Conservation (phyloP, 2,113 vertebrate genomes). For the Scopus umbretta region DNA sequence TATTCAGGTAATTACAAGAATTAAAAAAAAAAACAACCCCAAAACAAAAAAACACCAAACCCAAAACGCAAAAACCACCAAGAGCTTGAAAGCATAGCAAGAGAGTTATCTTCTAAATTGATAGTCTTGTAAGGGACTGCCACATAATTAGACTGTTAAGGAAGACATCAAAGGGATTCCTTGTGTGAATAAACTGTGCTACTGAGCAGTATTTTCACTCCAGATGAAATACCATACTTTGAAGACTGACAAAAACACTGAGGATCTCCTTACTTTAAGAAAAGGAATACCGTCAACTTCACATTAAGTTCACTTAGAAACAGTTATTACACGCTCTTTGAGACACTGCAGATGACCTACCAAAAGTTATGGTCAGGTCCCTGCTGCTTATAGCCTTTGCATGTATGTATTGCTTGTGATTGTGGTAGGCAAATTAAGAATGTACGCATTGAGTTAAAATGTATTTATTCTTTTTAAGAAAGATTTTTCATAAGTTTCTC, state of each 20-base stretch:
- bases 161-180: not conserved
- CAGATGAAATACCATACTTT: not conserved
- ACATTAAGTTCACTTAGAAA: not conserved
- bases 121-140: not conserved
- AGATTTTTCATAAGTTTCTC: not conserved
- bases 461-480: not conserved
- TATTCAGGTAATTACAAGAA: not conserved
- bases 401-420: not conserved
- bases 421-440: not conserved
- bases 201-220: not conserved
- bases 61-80: not conserved
- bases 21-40: not conserved
- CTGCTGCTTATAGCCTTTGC: not conserved
- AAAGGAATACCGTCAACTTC: not conserved
- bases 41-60: not conserved
- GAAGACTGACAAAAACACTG: not conserved
- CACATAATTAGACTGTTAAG: not conserved
- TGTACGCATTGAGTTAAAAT: not conserved
- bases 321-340: not conserved
- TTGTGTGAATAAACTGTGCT: not conserved
- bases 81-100: not conserved
- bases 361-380: not conserved
- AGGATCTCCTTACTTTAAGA: not conserved
- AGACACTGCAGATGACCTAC: not conserved
- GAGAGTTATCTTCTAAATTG: not conserved